Base-by-base conservation (phyloP, 35 echinoderm and acorn worm species). In the Diadema setosum region DNA sequence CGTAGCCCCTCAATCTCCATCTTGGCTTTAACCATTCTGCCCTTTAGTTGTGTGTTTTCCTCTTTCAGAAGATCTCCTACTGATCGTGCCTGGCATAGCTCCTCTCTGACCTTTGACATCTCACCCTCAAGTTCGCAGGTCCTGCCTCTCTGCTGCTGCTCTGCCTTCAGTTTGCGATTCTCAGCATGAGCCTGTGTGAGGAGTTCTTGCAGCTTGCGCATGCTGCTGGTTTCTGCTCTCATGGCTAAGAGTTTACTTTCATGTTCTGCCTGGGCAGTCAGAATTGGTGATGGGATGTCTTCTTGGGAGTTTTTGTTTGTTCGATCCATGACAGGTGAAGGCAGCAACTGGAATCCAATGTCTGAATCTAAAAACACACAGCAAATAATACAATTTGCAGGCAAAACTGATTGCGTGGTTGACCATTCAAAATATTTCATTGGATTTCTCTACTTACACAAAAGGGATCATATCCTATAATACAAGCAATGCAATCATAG, bases 141-240 rank as follows among this genome's bases (percentile, higher is more conserved):
- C 27, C 63, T 67, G 12, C 37, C 63, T 2, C 27, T 1, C 14
- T 30, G 15, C 73, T 78, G 73, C 5, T 78, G 73, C 27, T 35
- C 14, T 34, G 39, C 73, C 34, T 44, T 78, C 11, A 78, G 40
- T 23, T 41, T 31, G 14, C 73, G 37, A 36, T 78, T 78, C 73
- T 78, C 73, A 7, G 73, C 34, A 78, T 78, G 73, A 39, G 73
- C 73, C 7, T 78, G 39, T 6, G 73, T 78, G 36, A 78, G 73
- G 8, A 78, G 73, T 21, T 78, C 73, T 41, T 78, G 73, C 7
- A 78, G 73, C 44, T 78, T 78, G 35, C 73, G 73, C 33, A 78
- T 78, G 35, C n/a, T 39, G 27, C 44, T 36, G 24, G 73, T 78
- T 21, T 78, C 73, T 24, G 73, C 44, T 36, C 44, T 78, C 73